Conservation (phyloP, 2,113 vertebrate genomes). For the Uropsilus gracilis region DNA sequence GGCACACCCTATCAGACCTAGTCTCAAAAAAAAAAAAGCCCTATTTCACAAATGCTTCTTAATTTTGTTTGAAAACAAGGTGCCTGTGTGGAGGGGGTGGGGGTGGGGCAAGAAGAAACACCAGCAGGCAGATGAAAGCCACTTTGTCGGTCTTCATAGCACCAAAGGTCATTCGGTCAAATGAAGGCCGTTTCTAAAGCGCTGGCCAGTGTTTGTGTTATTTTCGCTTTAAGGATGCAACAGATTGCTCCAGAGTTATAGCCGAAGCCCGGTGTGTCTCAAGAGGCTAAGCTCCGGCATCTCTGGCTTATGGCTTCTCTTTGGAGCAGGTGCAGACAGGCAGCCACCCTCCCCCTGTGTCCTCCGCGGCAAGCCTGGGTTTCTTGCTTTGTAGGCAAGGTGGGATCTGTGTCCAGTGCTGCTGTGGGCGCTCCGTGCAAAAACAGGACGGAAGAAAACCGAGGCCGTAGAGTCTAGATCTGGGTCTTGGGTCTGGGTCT, state of each 20-base stretch:
- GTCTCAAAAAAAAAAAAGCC: too few species aligned
- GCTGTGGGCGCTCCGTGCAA: not conserved
- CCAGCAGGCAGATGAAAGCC: not conserved
- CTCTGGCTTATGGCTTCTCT: conserved; percentile 55
- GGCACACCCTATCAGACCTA: too few species aligned
- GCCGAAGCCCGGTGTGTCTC: conserved; percentile 55
- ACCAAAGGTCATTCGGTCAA: conserved; percentile 6
- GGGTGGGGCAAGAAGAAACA: not conserved
- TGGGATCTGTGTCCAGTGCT: conserved; percentile 26
- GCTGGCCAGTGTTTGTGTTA: conserved; percentile 71
- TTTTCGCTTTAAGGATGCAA: conserved; percentile 74
- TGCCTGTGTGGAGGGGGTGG: not conserved
- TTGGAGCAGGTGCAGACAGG: too few species aligned
- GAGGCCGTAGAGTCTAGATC: too few species aligned
- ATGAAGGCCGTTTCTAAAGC: conserved; percentile 55
- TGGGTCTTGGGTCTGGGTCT: not conserved
- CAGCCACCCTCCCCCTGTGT: not conserved
- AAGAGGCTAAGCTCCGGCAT: not conserved
- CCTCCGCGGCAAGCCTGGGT: not conserved
- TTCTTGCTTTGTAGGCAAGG: conserved; percentile 7
- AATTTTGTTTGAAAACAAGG: conserved; percentile 37
- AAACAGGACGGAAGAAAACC: not conserved
- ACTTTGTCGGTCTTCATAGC: not conserved
- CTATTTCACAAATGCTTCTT: not conserved
- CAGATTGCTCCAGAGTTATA: conserved; percentile 71